A percentile compares a stretch with the other conserved stretches of the same genome.
Evolutionary conservation across 1,140 invertebrate species (phyloP).

Genomic region (Pissodes strobi): DNA sequence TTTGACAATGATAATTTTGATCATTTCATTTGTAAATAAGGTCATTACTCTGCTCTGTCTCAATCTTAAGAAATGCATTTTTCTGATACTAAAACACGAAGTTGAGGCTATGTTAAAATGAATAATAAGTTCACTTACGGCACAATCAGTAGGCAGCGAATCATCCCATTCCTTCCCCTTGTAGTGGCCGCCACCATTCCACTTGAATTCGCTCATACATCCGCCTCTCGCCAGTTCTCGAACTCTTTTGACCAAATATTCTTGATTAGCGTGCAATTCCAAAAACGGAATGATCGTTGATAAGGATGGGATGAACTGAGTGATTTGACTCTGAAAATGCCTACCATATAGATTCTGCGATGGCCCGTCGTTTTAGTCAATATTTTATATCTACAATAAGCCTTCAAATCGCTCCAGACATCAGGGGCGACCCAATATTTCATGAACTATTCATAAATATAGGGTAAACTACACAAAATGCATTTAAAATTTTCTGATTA

Average conservation of each 20-base stretch:
- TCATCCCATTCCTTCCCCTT: constrained; percentile 79
- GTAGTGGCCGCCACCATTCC: constrained; percentile 74
- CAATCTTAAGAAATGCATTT: too few species aligned
- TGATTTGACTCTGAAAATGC: constrained; percentile 46
- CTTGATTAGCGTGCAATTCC: constrained; percentile 78
- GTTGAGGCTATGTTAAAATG: too few species aligned
- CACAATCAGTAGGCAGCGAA: constrained; percentile 78
- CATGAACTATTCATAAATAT: not conserved
- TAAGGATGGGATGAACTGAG: too few species aligned
- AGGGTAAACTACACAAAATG: not conserved
- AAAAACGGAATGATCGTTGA: constrained; percentile 75
- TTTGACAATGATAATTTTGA: too few species aligned
- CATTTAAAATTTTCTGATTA: too few species aligned
- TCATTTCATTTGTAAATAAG: too few species aligned
- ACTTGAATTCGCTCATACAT: constrained; percentile 80
- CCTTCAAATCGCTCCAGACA: too few species aligned
- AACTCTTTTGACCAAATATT: constrained; percentile 79
- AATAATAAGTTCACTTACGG: too few species aligned
- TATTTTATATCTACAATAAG: not conserved
- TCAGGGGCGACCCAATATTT: not conserved
- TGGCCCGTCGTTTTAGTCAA: not conserved
- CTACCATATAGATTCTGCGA: too few species aligned
- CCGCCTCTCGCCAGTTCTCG: constrained; percentile 76
- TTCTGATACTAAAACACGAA: too few species aligned
- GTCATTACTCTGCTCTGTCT: too few species aligned